Base-by-base conservation (phyloP, 2,113 vertebrate species). In the Morphnarchus princeps region DNA sequence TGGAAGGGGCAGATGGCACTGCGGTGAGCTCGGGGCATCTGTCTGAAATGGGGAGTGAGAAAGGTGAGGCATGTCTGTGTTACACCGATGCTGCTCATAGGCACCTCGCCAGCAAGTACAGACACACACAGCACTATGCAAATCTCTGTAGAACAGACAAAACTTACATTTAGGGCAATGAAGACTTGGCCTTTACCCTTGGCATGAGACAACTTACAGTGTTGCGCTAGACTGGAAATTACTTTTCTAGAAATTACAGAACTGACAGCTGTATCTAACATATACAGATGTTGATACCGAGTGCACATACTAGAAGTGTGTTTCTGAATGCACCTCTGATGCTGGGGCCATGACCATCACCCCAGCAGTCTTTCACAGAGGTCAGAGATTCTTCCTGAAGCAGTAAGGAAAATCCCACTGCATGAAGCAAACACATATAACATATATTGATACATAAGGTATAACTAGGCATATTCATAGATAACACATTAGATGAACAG, bases 371-470 rank as follows among this genome's bases (percentile, higher is more conserved):
- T 29, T 80, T 69, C 61, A 50, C 26, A 74, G 52, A 72, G n/a
- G 7, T 28, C 42, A 87, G n/a, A 49, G 13, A 24, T 72, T 58
- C 70, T 55, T 85, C 25, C 49, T 77, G 40, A 66, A 25, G 22
- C 49, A 66, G 34, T 38, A 65, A 77, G 40, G 45, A 92, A 85
- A 94, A 82, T 85, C 26, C 29, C 24, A 65, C 16, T 61, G 52
- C 71, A 67, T 0, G 0, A 91, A 82, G 49, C 7, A 62, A 78
- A 88, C 1, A 12, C 10, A 36, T 4, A 34, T 26, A 52, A 26
- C 25, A 28, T 49, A 22, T 38, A 67, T 32, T 25, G 24, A 43
- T 34, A 29, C 8, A n/a, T 29, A 61, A 62, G 31, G 21, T 49
- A 49, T 32, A 25, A 52, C 17, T 36, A 57, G 14, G 55, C 10